Base-by-base conservation (phyloP, 2,113 vertebrate genomes). In the Mormyrus lacerda region DNA sequence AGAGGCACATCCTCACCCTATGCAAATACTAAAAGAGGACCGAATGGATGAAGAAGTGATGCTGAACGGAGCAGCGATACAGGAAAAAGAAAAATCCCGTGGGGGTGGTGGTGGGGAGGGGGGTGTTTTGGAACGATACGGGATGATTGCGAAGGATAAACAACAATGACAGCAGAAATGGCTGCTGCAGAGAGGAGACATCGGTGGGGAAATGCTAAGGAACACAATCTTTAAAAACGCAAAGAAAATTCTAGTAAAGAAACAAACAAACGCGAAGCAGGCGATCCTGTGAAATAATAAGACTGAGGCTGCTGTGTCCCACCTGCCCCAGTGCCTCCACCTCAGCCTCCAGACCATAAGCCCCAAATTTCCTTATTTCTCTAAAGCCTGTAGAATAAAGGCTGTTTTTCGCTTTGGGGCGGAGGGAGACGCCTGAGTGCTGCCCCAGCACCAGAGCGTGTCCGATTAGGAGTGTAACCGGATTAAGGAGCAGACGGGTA, bases 381-480 rank as follows among this genome's bases (percentile, higher is more conserved):
- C 13, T 3, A 44, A 79, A 87, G 15, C 21, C n/a, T 19, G 11
- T 27, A 45, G 35, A 65, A 88, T 76, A 47, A 27, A 65, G 61
- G 87, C 51, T 15, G 61, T 58, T 76, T 27, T 48, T 10, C 5
- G 42, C 3, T 31, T 69, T 73, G 31, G 69, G 7, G 86, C 27
- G n/a, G 73, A 13, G 73, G 31, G 73, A 79, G 73, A 19, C 19
- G 73, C 88, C 88, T 44, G 90, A 31, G 45, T 3, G 45, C 90
- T 92, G 91, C 91, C 89, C 90, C 90, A 93, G 91, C 92, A 92
- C 87, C 92, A 90, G 92, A 95, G 95, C 94, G 92, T 94, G 92
- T 94, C 95, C 93, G 93, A 94, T 95, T 95, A 93, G 92, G 91
- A 89, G 92, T 94, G 94, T 95, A 95, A 95, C 94, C 94, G 93